phyloP scores from a whole-genome alignment of 2,113 vertebrate genomes.

The Catharus minimus region DNA sequence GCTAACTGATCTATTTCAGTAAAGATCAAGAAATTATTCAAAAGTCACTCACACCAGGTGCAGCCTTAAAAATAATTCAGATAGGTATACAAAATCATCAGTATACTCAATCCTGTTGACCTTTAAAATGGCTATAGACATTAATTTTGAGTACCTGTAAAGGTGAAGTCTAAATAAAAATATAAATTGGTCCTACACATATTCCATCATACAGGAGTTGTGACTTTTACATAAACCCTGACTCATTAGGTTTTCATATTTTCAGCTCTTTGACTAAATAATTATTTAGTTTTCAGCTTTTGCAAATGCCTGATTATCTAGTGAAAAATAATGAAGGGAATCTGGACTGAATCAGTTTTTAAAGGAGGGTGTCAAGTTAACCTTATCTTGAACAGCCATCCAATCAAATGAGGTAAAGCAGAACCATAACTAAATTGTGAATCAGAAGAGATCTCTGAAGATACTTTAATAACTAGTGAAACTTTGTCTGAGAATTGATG shows the following conservation, averaged over 20 bases:
- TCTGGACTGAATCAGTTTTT: background rate
- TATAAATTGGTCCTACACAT: background rate
- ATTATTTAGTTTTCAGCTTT: slow-evolving; percentile 38
- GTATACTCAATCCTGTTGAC: slow-evolving; percentile 50
- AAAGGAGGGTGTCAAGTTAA: background rate
- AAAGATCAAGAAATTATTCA: slow-evolving; percentile 60
- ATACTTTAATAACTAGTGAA: background rate
- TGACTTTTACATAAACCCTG: background rate
- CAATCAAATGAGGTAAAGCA: background rate
- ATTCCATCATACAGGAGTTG: background rate
- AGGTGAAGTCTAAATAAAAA: slow-evolving; percentile 52
- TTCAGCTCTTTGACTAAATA: slow-evolving; percentile 10
- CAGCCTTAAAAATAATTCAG: slow-evolving; percentile 51
- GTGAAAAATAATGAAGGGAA: slow-evolving; percentile 10
- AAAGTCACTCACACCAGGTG: slow-evolving; percentile 59
- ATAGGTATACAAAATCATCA: slow-evolving; percentile 35
- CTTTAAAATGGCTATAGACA: slow-evolving; percentile 59
- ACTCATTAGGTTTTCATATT: slow-evolving; percentile 28
- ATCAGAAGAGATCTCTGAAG: background rate
- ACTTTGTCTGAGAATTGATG: background rate
- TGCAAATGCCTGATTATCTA: slow-evolving; percentile 3
- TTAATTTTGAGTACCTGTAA: slow-evolving; percentile 19
- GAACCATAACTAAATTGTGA: background rate
- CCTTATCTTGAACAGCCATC: background rate
- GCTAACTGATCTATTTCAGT: slow-evolving; percentile 41